phyloP scores from a whole-genome alignment of 2,797 vertebrate species.

The Hippoglossus hippoglossus region DNA sequence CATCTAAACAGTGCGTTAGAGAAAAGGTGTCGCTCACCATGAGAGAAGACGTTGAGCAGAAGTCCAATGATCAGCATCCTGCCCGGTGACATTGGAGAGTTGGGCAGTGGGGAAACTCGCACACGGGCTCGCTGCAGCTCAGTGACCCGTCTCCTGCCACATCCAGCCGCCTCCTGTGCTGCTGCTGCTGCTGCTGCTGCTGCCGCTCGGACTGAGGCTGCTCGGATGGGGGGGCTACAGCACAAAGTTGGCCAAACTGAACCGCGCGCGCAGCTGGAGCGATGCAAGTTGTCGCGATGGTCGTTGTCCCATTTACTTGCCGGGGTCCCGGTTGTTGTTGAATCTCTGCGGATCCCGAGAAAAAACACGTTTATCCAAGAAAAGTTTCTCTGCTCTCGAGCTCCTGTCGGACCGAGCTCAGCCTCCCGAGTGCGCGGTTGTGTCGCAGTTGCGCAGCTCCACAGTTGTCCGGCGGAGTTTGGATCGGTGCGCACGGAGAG shows the following conservation, averaged over 20 bases:
- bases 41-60: slow-evolving; percentile 74
- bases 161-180: slow-evolving; percentile 68
- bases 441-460: slow-evolving; percentile 59
- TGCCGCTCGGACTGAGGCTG: slow-evolving; percentile 35
- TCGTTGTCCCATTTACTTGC: slow-evolving; percentile 58
- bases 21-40: slow-evolving; percentile 54
- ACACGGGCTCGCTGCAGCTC: slow-evolving; percentile 63
- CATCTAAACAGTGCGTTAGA: not conserved
- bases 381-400: slow-evolving; percentile 35
- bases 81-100: slow-evolving; percentile 70
- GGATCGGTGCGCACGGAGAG: slow-evolving; percentile 39
- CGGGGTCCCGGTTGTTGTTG: not conserved
- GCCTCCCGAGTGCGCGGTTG: slow-evolving; percentile 20
- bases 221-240: slow-evolving; percentile 16
- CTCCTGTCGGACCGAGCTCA: slow-evolving; percentile 2
- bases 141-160: slow-evolving; percentile 68
- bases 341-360: not conserved
- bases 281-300: slow-evolving; percentile 63
- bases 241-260: slow-evolving; percentile 75
- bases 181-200: slow-evolving; percentile 37
- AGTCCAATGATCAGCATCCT: slow-evolving; percentile 81
- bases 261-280: slow-evolving; percentile 37
- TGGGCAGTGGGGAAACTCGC: slow-evolving; percentile 46
- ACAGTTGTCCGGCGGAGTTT: slow-evolving; percentile 66
- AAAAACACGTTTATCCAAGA: not conserved